Base-by-base conservation (phyloP, 2,797 vertebrate genomes). In the Ptychobarbus kaznakovi region DNA sequence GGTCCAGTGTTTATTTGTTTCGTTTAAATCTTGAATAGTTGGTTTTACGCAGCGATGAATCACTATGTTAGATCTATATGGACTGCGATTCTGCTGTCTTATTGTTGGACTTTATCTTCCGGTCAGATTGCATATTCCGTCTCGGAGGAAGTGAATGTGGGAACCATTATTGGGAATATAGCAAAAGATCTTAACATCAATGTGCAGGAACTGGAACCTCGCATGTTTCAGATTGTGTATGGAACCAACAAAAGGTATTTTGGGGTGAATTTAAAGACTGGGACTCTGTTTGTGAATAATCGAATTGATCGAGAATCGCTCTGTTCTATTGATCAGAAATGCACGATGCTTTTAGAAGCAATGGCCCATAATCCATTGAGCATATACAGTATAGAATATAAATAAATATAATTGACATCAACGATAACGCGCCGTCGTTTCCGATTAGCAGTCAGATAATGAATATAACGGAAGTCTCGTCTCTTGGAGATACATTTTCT, bases 401-500 rank as follows among this genome's bases (percentile, higher is more conserved):
- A 80, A 79, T 91, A n/a, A 51, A 88, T 72, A 74, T 74, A 32
- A 74, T 49, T 74, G 72, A 74, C 72, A 49, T 74, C 4, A 74
- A 74, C 0, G 72, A 74, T 10, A 49, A 74, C 25, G 72, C 72
- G 1, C 72, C 72, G 61, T 91, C 20, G 6, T 91, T 90, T 77
- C 80, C 80, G 3, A 44, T 75, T 9, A 83, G 22, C n/a, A 73
- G 15, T 22, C 90, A 91, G 73, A 89, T 80, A 25, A 78, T 94
- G 18, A 88, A 77, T 11, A 84, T 95, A 28, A 7, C 88, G 0
- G 94, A 95, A 85, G 77, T 81, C 2, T 90, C 90, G 35, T 85
- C 86, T 87, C 28, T 92, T 1, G 96, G 95, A 0, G 94, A 95
- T 18, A 90, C 85, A 3, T 89, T 93, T 76, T 91, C 88, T 0